Conservation (phyloP, 2,797 vertebrate genomes). For the Paedocypris micromegethes region DNA sequence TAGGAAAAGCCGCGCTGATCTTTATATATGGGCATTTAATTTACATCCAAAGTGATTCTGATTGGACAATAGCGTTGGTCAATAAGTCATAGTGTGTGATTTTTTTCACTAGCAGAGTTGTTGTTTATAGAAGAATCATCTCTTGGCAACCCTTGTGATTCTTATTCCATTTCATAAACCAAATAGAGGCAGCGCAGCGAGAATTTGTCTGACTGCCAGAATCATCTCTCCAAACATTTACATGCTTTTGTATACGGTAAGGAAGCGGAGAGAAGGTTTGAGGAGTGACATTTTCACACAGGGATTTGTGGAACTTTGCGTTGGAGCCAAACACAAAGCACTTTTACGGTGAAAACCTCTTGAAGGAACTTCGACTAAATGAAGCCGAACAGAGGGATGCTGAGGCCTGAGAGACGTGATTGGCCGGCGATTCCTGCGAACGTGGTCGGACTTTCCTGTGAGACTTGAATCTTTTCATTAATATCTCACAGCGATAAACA, state of each 20-base stretch:
- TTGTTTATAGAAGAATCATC: slow-evolving; percentile 28
- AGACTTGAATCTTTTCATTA: slow-evolving; percentile 13
- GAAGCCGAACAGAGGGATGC: slow-evolving; percentile 14
- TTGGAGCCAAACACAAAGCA: slow-evolving; percentile 30
- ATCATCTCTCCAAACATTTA: slow-evolving; percentile 76
- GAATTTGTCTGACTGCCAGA: slow-evolving; percentile 54
- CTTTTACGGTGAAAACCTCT: slow-evolving; percentile 23
- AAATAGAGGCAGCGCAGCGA: slow-evolving; percentile 23
- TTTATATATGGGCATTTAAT: too few relatives aligned
- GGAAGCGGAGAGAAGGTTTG: slow-evolving; percentile 25
- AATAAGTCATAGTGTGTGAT: not conserved
- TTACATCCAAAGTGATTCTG: too few relatives aligned
- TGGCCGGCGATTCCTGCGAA: slow-evolving; percentile 6
- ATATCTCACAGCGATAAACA: slow-evolving; percentile 14
- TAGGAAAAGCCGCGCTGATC: too few relatives aligned
- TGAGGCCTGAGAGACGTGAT: slow-evolving; percentile 16
- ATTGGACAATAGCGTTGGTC: too few relatives aligned
- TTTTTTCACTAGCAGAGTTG: slow-evolving; percentile 22
- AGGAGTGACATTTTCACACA: slow-evolving; percentile 35
- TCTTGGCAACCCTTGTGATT: slow-evolving; percentile 25
- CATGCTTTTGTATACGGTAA: slow-evolving; percentile 66
- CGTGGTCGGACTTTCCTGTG: slow-evolving; percentile 6
- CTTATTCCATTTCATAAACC: slow-evolving; percentile 37
- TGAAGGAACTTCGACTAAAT: slow-evolving; percentile 22
- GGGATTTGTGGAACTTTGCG: slow-evolving; percentile 21